Percentiles rank a stretch among this genome's conserved stretches.
These are phyloP conservation scores for Acipenser transmontanus DNA, from an alignment of 2,797 vertebrate genomes.

Conservation along the genomic window DNA sequence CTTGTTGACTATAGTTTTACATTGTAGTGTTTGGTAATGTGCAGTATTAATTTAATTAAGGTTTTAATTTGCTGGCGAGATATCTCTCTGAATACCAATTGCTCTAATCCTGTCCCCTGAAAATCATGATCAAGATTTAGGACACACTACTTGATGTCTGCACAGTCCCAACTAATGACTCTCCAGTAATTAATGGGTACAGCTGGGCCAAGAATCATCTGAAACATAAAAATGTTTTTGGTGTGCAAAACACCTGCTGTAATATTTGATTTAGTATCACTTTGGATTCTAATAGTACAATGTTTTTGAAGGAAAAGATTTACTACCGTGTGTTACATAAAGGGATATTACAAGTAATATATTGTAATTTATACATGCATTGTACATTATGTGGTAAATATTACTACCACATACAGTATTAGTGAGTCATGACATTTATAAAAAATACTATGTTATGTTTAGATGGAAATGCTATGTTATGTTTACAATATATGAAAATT, in stretches of 20 bases:
- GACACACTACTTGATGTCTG: slow-evolving; percentile 7
- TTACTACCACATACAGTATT: no score
- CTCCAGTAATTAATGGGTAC: neutral
- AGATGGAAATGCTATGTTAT: no score
- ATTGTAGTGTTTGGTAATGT: no score
- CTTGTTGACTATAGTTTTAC: no score
- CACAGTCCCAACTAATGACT: slow-evolving; percentile 9
- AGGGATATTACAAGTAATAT: slow-evolving; percentile 14
- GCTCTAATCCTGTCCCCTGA: no score
- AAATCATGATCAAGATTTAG: slow-evolving; percentile 13
- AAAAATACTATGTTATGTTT: no score
- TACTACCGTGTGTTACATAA: slow-evolving; percentile 16
- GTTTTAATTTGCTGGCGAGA: no score
- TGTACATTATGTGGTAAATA: no score
- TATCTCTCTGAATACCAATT: no score
- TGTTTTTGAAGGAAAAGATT: slow-evolving; percentile 17
- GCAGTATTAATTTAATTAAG: no score
- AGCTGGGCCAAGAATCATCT: slow-evolving; percentile 13
- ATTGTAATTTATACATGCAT: slow-evolving; percentile 7
- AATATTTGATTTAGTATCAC: slow-evolving; percentile 19
- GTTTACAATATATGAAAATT: no score
- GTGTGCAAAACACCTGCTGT: neutral
- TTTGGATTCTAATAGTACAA: slow-evolving; percentile 10
- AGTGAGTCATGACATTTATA: no score
- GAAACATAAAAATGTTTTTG: neutral